Conservation (phyloP, 2,113 vertebrate genomes). For the Tauraco erythrolophus region DNA sequence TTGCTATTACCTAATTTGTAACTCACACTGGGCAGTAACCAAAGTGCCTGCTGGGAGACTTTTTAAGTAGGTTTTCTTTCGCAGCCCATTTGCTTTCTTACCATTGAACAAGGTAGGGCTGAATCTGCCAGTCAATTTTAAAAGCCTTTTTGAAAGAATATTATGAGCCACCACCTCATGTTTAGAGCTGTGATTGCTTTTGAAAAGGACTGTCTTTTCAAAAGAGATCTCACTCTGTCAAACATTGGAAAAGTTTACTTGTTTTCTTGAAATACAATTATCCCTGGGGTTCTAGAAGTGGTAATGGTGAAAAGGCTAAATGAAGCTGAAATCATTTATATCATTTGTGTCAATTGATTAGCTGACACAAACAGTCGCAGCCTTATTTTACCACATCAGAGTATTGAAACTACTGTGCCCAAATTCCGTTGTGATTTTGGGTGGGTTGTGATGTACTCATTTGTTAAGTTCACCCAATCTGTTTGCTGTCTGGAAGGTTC, state of each 20-base stretch:
- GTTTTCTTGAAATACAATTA: slow-evolving; percentile 25
- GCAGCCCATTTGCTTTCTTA: slow-evolving; percentile 1
- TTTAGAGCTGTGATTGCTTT: slow-evolving; percentile 1
- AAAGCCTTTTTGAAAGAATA: slow-evolving; percentile 17
- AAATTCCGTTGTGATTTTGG: slow-evolving; percentile 4
- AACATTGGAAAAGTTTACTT: slow-evolving; percentile 7
- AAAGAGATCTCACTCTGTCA: neutral
- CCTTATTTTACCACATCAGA: neutral
- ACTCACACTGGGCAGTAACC: slow-evolving; percentile 22
- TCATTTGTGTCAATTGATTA: neutral
- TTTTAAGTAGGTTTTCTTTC: slow-evolving; percentile 23
- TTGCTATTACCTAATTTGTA: slow-evolving; percentile 33
- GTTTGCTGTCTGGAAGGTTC: neutral
- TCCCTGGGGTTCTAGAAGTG: neutral
- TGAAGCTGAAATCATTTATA: slow-evolving; percentile 7
- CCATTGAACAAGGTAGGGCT: neutral
- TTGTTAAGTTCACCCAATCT: neutral
- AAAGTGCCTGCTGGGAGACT: neutral
- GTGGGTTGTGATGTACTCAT: neutral
- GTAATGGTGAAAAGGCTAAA: slow-evolving; percentile 1
- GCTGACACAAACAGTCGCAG: neutral
- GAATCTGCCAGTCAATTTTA: slow-evolving; percentile 17
- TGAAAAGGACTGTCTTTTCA: slow-evolving; percentile 25
- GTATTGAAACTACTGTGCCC: neutral
- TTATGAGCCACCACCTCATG: neutral